phyloP scores from a whole-genome alignment of 2,113 vertebrate species.

The Saguinus midas region DNA sequence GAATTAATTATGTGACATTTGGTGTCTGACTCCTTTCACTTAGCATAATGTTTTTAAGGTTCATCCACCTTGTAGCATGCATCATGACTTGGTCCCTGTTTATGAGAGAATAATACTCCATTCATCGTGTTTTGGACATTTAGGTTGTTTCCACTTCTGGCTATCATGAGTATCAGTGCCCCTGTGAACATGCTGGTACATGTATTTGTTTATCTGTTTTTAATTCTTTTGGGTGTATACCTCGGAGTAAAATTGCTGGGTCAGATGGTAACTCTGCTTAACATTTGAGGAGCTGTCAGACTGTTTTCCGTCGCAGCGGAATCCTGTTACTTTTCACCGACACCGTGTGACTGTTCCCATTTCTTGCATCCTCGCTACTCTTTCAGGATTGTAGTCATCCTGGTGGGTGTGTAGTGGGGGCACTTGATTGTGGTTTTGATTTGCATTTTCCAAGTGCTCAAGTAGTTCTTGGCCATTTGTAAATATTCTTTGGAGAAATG shows the following conservation, averaged over 20 bases:
- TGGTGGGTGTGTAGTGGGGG: background rate
- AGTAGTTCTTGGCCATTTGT: background rate
- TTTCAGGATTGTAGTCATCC: background rate
- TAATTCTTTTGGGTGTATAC: background rate
- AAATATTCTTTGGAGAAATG: background rate
- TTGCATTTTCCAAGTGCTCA: background rate
- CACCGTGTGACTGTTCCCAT: background rate
- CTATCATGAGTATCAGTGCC: fast-evolving
- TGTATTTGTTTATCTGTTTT: background rate
- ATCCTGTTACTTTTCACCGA: background rate
- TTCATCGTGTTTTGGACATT: fast-evolving
- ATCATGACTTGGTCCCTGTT: background rate
- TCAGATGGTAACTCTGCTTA: background rate
- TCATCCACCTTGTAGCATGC: too few relatives aligned
- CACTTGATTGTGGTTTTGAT: background rate
- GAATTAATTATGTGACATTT: background rate
- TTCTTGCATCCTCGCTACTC: background rate
- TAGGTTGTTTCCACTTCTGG: background rate
- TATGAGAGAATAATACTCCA: background rate
- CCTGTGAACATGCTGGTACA: fast-evolving
- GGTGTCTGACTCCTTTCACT: background rate
- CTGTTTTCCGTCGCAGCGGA: background rate
- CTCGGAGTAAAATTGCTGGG: background rate
- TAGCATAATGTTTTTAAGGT: background rate
- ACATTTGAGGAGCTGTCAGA: background rate